Evolutionary conservation across 2,113 vertebrate species (phyloP), one percentile per base, ranked within the genome.

Genomic region (Enhydra lutris): DNA sequence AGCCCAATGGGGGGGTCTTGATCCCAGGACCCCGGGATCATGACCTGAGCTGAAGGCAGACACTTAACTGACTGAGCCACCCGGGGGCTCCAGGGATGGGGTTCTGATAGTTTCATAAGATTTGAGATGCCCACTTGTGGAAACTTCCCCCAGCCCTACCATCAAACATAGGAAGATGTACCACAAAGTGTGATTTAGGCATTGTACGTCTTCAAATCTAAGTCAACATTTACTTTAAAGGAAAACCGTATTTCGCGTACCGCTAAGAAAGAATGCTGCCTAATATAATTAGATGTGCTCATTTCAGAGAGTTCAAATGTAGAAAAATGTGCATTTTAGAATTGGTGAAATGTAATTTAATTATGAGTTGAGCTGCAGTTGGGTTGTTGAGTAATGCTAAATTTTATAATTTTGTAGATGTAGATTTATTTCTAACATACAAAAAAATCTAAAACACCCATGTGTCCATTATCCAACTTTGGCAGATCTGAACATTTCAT

Each of bases 251-350:
- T 79, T 82, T 94, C 42, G 24, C 73, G 55, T 47, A 15, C 47
- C 14, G 2, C 57, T 17, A 55, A 45, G 20, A 50, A 71, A 93
- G 94, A 52, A 29, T n/a, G 26, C 81, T 86, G n/a, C 71, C 67
- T 78, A 57, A 26, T 45, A 18, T 50, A 52, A 59, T 84, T 39
- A n/a, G 34, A 57, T 50, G 34, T 10, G 34, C 39, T 94, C n/a
- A 73, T 61, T 85, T 71, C 84, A 61, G 71, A 69, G 73, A 55
- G 23, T 85, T 83, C 79, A 84, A 14, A 13, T 67, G 55, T 13
- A 91, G 84, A 18, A 88, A 92, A 90, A n/a, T 50, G 78, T 67
- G 24, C 67, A 2, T 57, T 91, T 81, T 94, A 50, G n/a, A 92
- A 45, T 11, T 23, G 59, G 59, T 73, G 29, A 84, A 71, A 61